Conservation (phyloP, 2,888 invertebrate genomes). For the Amphiduros pacificus region DNA sequence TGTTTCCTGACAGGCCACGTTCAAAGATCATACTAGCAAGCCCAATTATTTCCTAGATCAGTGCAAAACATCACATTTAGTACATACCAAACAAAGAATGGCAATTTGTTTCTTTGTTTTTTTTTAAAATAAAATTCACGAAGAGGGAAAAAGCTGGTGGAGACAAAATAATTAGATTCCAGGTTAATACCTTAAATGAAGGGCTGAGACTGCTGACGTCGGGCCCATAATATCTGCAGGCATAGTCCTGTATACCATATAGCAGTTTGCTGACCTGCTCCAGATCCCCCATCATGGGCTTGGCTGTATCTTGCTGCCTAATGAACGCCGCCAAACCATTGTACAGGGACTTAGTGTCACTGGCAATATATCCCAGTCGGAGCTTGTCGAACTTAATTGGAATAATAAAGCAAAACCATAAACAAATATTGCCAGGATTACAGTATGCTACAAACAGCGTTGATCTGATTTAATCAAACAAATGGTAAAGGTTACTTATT, state of each 20-base stretch:
- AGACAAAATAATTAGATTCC: no score
- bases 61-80: not conserved
- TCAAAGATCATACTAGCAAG: not conserved
- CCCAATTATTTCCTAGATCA: not conserved
- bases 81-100: not conserved
- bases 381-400: slow-evolving; percentile 2
- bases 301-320: not conserved
- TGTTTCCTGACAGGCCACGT: not conserved
- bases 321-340: not conserved
- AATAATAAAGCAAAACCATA: not conserved
- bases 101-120: not conserved
- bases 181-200: no score
- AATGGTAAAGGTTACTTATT: no score
- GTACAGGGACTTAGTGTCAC: not conserved
- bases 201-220: no score
- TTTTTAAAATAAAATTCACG: no score
- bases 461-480: no score
- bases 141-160: no score
- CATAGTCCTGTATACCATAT: slow-evolving; percentile 2
- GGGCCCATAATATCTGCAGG: slow-evolving; percentile 1
- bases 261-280: slow-evolving; percentile 1
- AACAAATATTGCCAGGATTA: no score
- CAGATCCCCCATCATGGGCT: slow-evolving; percentile 3
- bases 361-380: slow-evolving; percentile 8
- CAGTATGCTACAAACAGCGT: no score